These are phyloP conservation scores for Carassius auratus DNA, from an alignment of 2,113 vertebrate genomes.

Conservation along the genomic window DNA sequence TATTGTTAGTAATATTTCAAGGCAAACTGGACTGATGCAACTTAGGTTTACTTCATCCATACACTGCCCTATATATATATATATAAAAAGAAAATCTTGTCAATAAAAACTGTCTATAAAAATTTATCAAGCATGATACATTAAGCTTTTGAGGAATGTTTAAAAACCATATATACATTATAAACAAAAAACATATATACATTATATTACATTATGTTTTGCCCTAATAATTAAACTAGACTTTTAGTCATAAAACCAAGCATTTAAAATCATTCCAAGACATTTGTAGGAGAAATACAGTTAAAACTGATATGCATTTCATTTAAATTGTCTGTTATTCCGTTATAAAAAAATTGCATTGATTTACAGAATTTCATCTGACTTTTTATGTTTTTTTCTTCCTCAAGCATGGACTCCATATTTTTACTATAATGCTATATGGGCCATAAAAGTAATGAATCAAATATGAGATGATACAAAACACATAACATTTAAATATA, in stretches of 20 bases:
- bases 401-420: too few species aligned
- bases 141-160: background rate
- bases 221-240: background rate
- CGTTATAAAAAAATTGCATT: background rate
- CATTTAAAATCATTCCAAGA: background rate
- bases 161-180: background rate
- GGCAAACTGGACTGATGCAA: background rate
- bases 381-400: background rate
- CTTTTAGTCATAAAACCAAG: background rate
- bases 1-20: background rate
- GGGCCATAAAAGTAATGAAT: background rate
- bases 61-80: too few species aligned
- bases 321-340: background rate
- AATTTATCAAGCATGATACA: background rate
- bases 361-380: background rate
- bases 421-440: too few species aligned
- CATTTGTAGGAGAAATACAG: background rate
- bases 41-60: background rate
- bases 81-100: too few species aligned
- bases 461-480: background rate
- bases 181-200: too few species aligned
- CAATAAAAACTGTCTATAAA: too few species aligned
- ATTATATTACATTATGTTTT: background rate
- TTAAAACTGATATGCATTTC: background rate
- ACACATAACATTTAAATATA: background rate